Conservation (phyloP, 2,113 vertebrate genomes). For the Dipodomys merriami region DNA sequence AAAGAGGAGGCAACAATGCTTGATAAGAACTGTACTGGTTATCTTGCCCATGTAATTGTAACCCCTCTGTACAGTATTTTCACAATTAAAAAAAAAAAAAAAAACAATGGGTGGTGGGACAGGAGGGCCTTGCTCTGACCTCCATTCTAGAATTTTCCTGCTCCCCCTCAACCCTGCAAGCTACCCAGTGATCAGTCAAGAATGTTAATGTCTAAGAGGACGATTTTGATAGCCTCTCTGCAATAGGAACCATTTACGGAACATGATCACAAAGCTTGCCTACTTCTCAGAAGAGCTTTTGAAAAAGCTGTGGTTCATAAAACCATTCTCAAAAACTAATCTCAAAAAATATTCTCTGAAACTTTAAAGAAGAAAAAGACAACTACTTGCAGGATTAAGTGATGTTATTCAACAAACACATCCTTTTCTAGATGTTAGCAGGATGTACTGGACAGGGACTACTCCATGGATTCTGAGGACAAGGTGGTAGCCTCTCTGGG, state of each 20-base stretch:
- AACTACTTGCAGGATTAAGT: not conserved
- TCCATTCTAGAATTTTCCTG: too few relatives aligned
- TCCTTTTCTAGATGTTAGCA: not conserved
- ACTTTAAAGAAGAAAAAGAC: not conserved
- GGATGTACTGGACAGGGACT: not conserved
- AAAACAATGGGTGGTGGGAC: too few relatives aligned
- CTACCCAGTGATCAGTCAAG: too few relatives aligned
- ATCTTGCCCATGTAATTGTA: too few relatives aligned
- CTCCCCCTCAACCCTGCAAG: too few relatives aligned
- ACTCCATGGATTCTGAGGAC: too few relatives aligned
- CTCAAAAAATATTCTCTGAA: not conserved
- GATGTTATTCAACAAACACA: not conserved
- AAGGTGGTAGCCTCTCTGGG: not conserved
- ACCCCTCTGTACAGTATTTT: too few relatives aligned
- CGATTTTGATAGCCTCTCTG: not conserved
- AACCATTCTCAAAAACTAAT: not conserved
- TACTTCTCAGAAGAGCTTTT: constrained; percentile 13
- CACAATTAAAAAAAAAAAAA: too few relatives aligned
- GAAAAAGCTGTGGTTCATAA: constrained; percentile 17
- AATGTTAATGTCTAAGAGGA: not conserved
- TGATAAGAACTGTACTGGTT: too few relatives aligned
- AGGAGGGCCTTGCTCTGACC: too few relatives aligned
- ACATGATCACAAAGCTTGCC: constrained; percentile 5
- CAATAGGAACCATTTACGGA: not conserved
- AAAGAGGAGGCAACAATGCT: too few relatives aligned